phyloP scores from a whole-genome alignment of 2,888 invertebrate genomes.

The Agriopis leucophaearia region DNA sequence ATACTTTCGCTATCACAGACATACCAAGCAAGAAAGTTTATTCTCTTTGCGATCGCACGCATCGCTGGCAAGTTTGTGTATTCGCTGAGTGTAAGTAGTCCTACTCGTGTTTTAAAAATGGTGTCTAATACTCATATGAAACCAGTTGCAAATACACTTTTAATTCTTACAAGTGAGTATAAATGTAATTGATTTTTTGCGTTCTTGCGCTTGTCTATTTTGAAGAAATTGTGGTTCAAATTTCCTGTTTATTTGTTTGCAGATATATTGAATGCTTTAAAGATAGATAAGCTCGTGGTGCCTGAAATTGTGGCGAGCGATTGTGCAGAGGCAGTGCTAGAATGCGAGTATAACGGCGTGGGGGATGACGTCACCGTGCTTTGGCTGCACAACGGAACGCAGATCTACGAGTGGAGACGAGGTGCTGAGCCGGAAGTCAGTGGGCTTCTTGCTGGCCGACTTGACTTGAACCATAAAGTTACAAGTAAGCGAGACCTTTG shows the following conservation, averaged over 20 bases:
- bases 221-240: background rate
- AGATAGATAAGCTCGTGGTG: slow-evolving; percentile 56
- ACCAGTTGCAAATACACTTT: slow-evolving; percentile 42
- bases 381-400: slow-evolving; percentile 54
- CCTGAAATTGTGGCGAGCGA: slow-evolving; percentile 56
- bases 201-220: no score
- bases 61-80: background rate
- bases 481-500: slow-evolving; percentile 50
- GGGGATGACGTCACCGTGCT: slow-evolving; percentile 51
- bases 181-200: no score
- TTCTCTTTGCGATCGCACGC: slow-evolving; percentile 12
- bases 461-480: slow-evolving; percentile 48
- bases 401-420: slow-evolving; percentile 56
- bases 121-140: slow-evolving; percentile 32
- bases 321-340: slow-evolving; percentile 45
- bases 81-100: background rate
- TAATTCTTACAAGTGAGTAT: slow-evolving; percentile 50
- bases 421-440: slow-evolving; percentile 43
- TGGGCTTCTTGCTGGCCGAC: slow-evolving; percentile 47
- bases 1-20: slow-evolving; percentile 19
- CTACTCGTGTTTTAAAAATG: slow-evolving; percentile 29
- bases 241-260: slow-evolving; percentile 4
- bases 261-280: slow-evolving; percentile 51
- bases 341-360: slow-evolving; percentile 52
- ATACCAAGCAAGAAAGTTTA: slow-evolving; percentile 31